Percentiles rank a stretch among this genome's conserved stretches.
These are phyloP conservation scores for Diabrotica balteata DNA, from an alignment of 2,888 invertebrate genomes.

Conservation along the genomic window DNA sequence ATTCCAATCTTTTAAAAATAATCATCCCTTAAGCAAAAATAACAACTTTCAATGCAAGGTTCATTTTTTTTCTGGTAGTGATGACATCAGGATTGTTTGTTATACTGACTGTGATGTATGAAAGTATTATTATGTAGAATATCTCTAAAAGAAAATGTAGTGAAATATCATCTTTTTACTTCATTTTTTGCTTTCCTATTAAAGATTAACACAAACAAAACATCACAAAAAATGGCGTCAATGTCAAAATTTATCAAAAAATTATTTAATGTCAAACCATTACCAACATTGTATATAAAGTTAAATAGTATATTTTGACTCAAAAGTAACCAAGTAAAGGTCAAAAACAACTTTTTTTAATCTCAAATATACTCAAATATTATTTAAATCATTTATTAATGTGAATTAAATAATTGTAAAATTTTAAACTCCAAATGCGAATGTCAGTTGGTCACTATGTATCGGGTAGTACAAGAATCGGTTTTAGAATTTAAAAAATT, in stretches of 20 bases:
- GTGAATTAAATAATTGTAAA: no score
- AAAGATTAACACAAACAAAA: constrained; percentile 46
- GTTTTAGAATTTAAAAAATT: no score
- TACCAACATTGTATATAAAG: no score
- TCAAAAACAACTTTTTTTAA: no score
- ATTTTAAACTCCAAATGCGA: no score
- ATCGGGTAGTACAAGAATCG: no score
- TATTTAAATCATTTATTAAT: no score
- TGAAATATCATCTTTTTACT: constrained; percentile 15
- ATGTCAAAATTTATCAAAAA: constrained; percentile 24
- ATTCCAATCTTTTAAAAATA: constrained; percentile 32
- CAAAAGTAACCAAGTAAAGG: no score
- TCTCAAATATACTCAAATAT: no score
- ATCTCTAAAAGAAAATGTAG: constrained; percentile 11
- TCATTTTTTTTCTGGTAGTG: constrained; percentile 18
- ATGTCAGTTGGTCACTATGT: no score
- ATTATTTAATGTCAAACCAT: constrained; percentile 24
- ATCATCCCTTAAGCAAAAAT: constrained; percentile 24
- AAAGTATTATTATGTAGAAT: constrained; percentile 11
- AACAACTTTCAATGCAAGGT: constrained; percentile 16
- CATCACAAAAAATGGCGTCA: constrained; percentile 53
- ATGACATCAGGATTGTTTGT: constrained; percentile 20
- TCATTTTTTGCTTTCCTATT: constrained; percentile 27
- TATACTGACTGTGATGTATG: not conserved
- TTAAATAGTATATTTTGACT: no score